Evolutionary conservation across 2,113 vertebrate species (phyloP).

Genomic region (Vidua chalybeata): DNA sequence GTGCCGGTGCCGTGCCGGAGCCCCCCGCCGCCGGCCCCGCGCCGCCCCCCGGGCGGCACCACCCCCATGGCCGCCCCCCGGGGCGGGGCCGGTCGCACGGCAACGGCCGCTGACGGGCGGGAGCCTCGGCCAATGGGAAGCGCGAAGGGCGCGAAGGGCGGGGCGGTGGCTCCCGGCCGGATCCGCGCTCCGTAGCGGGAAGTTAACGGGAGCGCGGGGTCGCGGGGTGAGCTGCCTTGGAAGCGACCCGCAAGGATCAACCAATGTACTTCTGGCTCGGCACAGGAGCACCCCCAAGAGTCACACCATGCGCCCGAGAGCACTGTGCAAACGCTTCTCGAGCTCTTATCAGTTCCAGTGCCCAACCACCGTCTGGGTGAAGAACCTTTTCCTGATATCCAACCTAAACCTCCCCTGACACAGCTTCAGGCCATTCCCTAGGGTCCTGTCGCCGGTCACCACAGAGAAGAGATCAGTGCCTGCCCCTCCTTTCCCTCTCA

Average conservation of each 20-base stretch:
- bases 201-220: rapidly evolving
- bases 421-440: neutral
- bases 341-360: neutral
- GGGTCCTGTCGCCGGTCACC: neutral
- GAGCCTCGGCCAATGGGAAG: neutral
- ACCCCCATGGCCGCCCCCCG: too few relatives aligned
- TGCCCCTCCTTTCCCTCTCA: neutral
- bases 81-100: neutral
- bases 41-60: neutral
- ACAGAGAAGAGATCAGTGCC: neutral
- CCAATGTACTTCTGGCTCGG: rapidly evolving
- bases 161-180: rapidly evolving
- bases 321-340: neutral
- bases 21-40: too few relatives aligned
- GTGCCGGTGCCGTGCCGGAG: too few relatives aligned
- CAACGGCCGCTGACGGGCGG: neutral
- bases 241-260: rapidly evolving
- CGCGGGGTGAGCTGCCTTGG: rapidly evolving
- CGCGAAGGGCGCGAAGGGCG: rapidly evolving
- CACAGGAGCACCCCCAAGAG: neutral
- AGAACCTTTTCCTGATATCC: neutral
- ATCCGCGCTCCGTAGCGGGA: rapidly evolving
- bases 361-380: rapidly evolving
- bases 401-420: neutral
- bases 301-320: neutral